phyloP scores from a whole-genome alignment of 2,888 invertebrate genomes.

The Tricholauxania praeusta region DNA sequence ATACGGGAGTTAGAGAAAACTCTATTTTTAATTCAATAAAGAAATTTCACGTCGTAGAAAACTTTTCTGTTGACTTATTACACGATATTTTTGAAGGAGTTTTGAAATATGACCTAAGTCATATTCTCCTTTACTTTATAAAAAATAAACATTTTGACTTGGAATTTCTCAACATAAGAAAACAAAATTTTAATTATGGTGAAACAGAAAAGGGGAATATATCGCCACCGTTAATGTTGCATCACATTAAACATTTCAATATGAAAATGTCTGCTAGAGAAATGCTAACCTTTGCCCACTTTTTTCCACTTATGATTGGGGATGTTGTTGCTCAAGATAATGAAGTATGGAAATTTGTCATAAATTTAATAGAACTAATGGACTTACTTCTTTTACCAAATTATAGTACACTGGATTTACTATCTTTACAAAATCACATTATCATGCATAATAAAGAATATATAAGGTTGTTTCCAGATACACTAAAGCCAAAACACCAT shows the following conservation, averaged over 20 bases:
- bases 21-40: conserved; percentile 22
- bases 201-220: conserved; percentile 30
- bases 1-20: not conserved
- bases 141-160: conserved; percentile 25
- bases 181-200: conserved; percentile 25
- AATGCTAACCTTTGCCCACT: conserved; percentile 25
- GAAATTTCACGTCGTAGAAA: conserved; percentile 27
- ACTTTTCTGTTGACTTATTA: conserved; percentile 31
- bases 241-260: not conserved
- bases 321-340: conserved; percentile 11
- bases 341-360: conserved; percentile 32
- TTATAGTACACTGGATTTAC: conserved; percentile 26
- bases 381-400: conserved; percentile 27
- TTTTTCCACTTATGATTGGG: conserved; percentile 13
- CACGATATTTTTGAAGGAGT: conserved; percentile 35
- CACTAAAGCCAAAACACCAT: conserved; percentile 36
- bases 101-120: conserved; percentile 25
- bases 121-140: conserved; percentile 20
- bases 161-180: conserved; percentile 25
- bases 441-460: conserved; percentile 31
- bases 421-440: conserved; percentile 33
- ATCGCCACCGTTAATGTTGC: conserved; percentile 4
- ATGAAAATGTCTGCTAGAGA: conserved; percentile 9
- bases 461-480: conserved; percentile 28
- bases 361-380: conserved; percentile 31